Conservation (phyloP, 2,888 invertebrate species). For the Drosophila barbarae region DNA sequence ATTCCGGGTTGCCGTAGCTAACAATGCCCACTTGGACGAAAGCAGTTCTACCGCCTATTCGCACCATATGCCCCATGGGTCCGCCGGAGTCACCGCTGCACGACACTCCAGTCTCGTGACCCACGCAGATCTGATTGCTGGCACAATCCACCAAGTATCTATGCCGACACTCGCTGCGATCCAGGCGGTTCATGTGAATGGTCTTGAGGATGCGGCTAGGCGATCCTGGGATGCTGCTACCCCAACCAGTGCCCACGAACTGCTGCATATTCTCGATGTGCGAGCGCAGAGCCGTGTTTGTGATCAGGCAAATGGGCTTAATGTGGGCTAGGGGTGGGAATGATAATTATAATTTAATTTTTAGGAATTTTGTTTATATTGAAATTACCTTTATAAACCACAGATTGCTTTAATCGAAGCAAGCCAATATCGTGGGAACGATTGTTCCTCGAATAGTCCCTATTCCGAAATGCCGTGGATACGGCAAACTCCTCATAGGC, state of each 20-base stretch:
- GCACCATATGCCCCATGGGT: slow-evolving; percentile 6
- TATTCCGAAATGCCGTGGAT: background rate
- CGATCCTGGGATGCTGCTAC: background rate
- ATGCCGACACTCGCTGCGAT: background rate
- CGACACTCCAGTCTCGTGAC: background rate
- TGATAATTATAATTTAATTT: no score
- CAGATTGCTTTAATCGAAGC: background rate
- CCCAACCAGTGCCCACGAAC: slow-evolving; percentile 17
- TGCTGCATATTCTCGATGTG: background rate
- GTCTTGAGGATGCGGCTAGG: slow-evolving; percentile 12
- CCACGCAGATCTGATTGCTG: slow-evolving; percentile 18
- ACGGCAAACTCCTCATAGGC: slow-evolving; percentile 10
- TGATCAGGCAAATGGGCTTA: slow-evolving; percentile 20
- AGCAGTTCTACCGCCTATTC: background rate
- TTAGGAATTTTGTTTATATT: no score
- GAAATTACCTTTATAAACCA: background rate
- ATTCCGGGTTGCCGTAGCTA: slow-evolving; percentile 21
- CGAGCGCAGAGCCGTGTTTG: background rate
- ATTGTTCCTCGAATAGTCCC: background rate
- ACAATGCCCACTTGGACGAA: slow-evolving; percentile 14
- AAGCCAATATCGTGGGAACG: slow-evolving; percentile 14
- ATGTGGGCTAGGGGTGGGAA: slow-evolving; percentile 2
- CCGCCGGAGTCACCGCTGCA: slow-evolving; percentile 26
- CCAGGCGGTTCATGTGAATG: background rate
- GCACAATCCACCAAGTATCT: slow-evolving; percentile 8